These are phyloP conservation scores for Pocillopora damicornis DNA, from an alignment of 64 coral and sea anemone species.

Conservation along the genomic window DNA sequence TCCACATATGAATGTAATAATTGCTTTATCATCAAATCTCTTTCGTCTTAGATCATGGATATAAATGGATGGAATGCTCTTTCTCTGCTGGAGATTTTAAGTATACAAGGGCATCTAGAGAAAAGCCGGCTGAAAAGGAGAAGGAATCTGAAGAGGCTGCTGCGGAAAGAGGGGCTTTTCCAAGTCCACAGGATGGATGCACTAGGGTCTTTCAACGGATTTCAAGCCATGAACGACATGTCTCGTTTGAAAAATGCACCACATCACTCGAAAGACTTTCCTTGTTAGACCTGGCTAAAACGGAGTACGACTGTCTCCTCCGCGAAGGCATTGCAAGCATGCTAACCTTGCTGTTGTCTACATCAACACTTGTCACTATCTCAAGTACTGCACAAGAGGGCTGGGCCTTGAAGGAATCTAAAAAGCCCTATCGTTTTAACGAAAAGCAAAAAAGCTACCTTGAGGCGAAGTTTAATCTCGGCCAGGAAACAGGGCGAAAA, in stretches of 20 bases:
- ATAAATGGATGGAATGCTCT: not conserved
- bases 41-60: not conserved
- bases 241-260: constrained; percentile 32
- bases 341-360: constrained; percentile 16
- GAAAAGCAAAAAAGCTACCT: constrained; percentile 56
- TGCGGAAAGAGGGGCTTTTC: not conserved
- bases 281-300: constrained; percentile 45
- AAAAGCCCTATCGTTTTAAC: constrained; percentile 42
- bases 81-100: constrained; percentile 34
- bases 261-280: constrained; percentile 44
- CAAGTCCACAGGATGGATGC: constrained; percentile 37
- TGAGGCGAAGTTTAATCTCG: constrained; percentile 35
- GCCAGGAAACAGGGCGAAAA: constrained; percentile 47
- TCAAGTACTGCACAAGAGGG: constrained; percentile 26
- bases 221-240: constrained; percentile 37
- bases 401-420: constrained; percentile 44
- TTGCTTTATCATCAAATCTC: not conserved
- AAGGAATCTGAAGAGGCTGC: not conserved
- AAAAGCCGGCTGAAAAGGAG: not conserved
- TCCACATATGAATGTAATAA: too few relatives aligned
- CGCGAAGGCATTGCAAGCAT: constrained; percentile 28
- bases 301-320: constrained; percentile 5
- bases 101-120: not conserved
- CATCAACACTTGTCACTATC: not conserved
- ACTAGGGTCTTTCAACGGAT: constrained; percentile 20